These are phyloP conservation scores for Bradypodion pumilum DNA, from an alignment of 2,797 vertebrate genomes.

Conservation along the genomic window DNA sequence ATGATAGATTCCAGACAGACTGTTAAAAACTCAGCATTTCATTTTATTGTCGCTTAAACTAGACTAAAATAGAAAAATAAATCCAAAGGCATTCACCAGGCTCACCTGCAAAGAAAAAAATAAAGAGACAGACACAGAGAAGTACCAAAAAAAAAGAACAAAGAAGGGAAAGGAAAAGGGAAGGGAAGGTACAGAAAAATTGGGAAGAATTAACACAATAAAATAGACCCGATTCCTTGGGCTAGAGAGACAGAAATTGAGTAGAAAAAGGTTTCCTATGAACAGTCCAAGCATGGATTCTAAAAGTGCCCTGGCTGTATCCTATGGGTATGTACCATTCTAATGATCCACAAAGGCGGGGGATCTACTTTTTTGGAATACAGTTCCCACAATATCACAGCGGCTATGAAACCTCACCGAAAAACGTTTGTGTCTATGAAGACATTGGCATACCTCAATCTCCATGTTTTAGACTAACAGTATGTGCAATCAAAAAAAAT, in stretches of 20 bases:
- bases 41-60: slow-evolving; percentile 33
- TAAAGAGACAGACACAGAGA: neutral
- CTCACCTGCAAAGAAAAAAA: neutral
- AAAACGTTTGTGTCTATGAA: neutral
- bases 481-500: too few relatives aligned
- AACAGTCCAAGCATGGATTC: neutral
- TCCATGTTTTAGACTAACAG: too few relatives aligned
- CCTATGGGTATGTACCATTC: neutral
- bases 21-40: slow-evolving; percentile 36
- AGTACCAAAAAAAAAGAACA: neutral
- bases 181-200: slow-evolving; percentile 8
- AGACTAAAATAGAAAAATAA: slow-evolving; percentile 28
- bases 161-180: neutral
- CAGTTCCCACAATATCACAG: too few relatives aligned
- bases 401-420: neutral
- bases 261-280: neutral
- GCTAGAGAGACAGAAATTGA: neutral
- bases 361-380: neutral
- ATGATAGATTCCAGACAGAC: neutral
- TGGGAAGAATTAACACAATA: neutral
- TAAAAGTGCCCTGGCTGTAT: too few relatives aligned
- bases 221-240: neutral
- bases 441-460: neutral
- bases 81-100: neutral
- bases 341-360: neutral